Conservation (phyloP, 2,888 invertebrate genomes). For the Oasisia sp. region DNA sequence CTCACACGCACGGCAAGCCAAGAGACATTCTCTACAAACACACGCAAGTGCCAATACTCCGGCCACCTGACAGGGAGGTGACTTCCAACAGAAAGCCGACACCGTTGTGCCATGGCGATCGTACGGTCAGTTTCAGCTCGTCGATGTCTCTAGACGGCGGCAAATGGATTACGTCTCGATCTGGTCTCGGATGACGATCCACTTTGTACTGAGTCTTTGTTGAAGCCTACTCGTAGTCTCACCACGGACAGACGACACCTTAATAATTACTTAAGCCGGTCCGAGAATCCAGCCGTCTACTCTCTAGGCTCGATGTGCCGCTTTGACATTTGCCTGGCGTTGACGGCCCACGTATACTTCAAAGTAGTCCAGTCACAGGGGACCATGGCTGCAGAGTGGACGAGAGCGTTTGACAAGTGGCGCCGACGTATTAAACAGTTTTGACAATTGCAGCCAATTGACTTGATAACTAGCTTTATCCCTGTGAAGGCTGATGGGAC, state of each 20-base stretch:
- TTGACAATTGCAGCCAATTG: constrained; percentile 3
- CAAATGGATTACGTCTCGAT: not conserved
- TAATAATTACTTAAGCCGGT: not conserved
- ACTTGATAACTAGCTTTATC: not conserved
- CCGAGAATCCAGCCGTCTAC: not conserved
- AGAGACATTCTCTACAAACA: no score
- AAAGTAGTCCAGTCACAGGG: not conserved
- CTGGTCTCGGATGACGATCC: not conserved
- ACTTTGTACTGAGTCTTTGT: not conserved
- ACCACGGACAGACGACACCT: not conserved
- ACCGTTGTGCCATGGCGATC: no score
- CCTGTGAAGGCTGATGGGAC: not conserved
- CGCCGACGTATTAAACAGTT: not conserved
- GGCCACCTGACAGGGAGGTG: no score
- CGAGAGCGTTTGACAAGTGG: not conserved
- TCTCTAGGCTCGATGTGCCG: not conserved
- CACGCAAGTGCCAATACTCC: no score
- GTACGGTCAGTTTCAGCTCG: not conserved
- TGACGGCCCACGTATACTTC: not conserved
- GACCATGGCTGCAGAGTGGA: not conserved
- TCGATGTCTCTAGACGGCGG: not conserved
- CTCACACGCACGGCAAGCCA: no score
- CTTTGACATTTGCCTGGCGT: not conserved
- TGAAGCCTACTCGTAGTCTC: not conserved
- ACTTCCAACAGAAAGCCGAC: no score